Evolutionary conservation across 1,140 invertebrate species (phyloP).

Genomic region (Stegodyphus dumicola): DNA sequence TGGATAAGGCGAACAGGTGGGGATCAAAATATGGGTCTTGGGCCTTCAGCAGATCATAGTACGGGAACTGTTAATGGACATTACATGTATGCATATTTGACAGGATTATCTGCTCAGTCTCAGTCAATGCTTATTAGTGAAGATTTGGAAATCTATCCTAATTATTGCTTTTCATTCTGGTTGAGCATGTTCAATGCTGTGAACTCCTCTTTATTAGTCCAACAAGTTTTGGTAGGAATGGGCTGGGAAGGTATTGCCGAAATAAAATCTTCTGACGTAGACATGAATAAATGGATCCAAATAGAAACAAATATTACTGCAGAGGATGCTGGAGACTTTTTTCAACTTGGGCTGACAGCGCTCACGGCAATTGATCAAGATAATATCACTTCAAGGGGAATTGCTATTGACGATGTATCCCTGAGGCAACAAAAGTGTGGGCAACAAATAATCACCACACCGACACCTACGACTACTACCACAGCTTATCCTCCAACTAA

Average conservation of each 20-base stretch:
- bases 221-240: constrained; percentile 30
- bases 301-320: constrained; percentile 45
- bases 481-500: constrained; percentile 14
- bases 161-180: constrained; percentile 50
- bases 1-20: constrained; percentile 42
- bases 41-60: constrained; percentile 58
- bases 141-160: constrained; percentile 40
- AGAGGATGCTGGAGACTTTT: constrained; percentile 43
- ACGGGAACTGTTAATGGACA: constrained; percentile 51
- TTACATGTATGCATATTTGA: constrained; percentile 61
- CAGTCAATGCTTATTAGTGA: constrained; percentile 53
- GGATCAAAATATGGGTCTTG: constrained; percentile 43
- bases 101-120: constrained; percentile 4
- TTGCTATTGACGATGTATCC: constrained; percentile 62
- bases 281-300: constrained; percentile 38
- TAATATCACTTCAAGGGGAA: constrained; percentile 42
- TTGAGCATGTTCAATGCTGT: constrained; percentile 51
- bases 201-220: constrained; percentile 31
- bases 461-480: constrained; percentile 22
- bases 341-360: constrained; percentile 45
- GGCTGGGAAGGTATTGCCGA: constrained; percentile 33
- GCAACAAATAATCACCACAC: constrained; percentile 5
- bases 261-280: constrained; percentile 14
- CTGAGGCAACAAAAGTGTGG: constrained; percentile 29
- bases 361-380: constrained; percentile 6